Percentiles rank a stretch among this genome's conserved stretches.
Conservation (phyloP, 2,888 invertebrate genomes). For the Masnerella sp. region DNA sequence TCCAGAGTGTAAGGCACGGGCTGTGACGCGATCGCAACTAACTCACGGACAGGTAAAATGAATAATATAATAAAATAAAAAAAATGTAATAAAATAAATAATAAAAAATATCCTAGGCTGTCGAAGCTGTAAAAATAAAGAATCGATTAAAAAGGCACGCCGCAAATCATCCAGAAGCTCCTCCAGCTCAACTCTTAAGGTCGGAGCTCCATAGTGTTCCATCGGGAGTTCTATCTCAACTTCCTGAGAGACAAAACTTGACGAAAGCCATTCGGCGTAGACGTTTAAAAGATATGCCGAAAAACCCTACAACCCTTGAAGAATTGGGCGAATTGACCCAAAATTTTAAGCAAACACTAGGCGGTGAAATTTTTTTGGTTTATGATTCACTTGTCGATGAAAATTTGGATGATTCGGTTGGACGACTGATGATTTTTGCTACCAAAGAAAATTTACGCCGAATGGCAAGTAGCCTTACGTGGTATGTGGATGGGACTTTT, state of each 20-base stretch:
- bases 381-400: no score
- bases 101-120: no score
- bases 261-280: background rate
- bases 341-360: background rate
- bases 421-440: no score
- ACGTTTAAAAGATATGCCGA: background rate
- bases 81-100: no score
- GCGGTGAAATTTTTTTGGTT: no score
- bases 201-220: background rate
- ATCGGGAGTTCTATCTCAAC: background rate
- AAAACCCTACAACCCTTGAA: background rate
- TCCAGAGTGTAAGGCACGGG: constrained; percentile 1
- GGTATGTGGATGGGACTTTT: no score
- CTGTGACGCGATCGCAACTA: background rate
- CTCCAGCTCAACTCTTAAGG: background rate
- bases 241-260: background rate
- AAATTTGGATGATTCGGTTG: no score
- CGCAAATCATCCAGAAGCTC: background rate
- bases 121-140: background rate
- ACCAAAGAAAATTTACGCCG: no score
- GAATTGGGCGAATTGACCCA: background rate
- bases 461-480: no score
- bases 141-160: background rate
- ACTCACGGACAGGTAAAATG: constrained; percentile 1
- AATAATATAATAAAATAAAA: no score